A percentile compares a stretch with the other conserved stretches of the same genome.
These are phyloP conservation scores for Nephrotoma flavescens DNA, from an alignment of 2,888 invertebrate genomes.

Conservation along the genomic window DNA sequence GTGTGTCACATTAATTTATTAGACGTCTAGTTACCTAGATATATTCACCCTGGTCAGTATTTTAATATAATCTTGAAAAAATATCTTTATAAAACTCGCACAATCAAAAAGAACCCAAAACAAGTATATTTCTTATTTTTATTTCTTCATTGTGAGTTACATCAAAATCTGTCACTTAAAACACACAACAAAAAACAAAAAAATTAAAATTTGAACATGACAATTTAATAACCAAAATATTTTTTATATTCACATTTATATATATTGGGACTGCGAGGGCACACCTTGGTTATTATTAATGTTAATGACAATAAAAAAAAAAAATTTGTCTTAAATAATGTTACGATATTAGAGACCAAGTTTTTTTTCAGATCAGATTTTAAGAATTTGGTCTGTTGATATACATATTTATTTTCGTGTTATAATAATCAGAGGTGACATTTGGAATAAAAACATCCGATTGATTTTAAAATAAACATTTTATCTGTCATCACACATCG, in stretches of 20 bases:
- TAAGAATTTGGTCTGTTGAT: background rate
- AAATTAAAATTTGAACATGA: background rate
- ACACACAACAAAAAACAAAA: background rate
- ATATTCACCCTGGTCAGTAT: background rate
- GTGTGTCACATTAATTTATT: background rate
- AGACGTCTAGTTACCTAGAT: background rate
- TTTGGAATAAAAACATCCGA: background rate
- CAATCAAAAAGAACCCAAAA: background rate
- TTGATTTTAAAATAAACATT: background rate
- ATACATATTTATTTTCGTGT: no score
- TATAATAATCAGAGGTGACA: background rate
- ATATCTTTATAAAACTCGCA: background rate
- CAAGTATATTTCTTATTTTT: background rate
- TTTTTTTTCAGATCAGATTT: background rate
- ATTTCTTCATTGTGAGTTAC: background rate
- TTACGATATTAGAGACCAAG: background rate
- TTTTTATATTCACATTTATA: background rate
- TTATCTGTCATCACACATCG: background rate
- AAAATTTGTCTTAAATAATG: background rate
- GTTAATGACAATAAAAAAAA: background rate
- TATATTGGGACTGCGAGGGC: background rate
- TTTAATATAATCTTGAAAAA: background rate
- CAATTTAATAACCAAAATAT: background rate
- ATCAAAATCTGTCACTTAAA: background rate
- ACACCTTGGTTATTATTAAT: background rate